Base-by-base conservation (phyloP, 2,888 invertebrate species). In the Octonoba sinensis region DNA sequence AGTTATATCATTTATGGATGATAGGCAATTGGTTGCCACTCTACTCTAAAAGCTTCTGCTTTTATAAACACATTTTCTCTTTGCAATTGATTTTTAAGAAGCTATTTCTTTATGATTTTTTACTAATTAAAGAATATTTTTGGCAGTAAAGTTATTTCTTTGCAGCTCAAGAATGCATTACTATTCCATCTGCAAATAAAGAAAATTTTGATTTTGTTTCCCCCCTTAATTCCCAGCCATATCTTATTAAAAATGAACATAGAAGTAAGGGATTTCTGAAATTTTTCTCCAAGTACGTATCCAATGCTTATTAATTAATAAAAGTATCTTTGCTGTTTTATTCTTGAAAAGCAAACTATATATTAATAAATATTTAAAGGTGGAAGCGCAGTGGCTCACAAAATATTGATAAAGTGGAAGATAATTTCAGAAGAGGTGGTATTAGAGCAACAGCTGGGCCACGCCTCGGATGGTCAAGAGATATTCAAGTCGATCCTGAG, bases 361-460 rank as follows among this genome's bases (percentile, higher is more conserved):
- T 36, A 36, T 11, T 6, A 36, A 6, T 36, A 36, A 36, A 36
- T 36, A 36, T 36, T 36, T 36, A 36, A 36, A 84, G 82, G 46
- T 84, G 72, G 44, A 75, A 66, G 57, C 56, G 66, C 64, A 83
- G 51, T 51, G 74, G 74, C 47, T 79, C 83, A 4, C 83, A 83
- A 57, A 81, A 65, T 54, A 72, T 81, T 20, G 83, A 83, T 67
- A 59, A 84, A n/a, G 24, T 91, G 16, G 86, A 85, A 8, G 91
- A 91, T 1, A 92, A 92, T 85, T 93, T 93, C 86, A 91, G 91
- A 83, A 90, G 94, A 65, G 90, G 90, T 36, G 93, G 93, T 11
- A 90, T 93, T 20, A 89, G 94, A 85, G 93, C 93, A 16, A 94
- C 93, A 22, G 92, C 93, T 78, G 91, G 92, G 46, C 92, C 93